Evolutionary conservation across 2,888 invertebrate species (phyloP).

Genomic region (Gonocerus acuteangulatus): DNA sequence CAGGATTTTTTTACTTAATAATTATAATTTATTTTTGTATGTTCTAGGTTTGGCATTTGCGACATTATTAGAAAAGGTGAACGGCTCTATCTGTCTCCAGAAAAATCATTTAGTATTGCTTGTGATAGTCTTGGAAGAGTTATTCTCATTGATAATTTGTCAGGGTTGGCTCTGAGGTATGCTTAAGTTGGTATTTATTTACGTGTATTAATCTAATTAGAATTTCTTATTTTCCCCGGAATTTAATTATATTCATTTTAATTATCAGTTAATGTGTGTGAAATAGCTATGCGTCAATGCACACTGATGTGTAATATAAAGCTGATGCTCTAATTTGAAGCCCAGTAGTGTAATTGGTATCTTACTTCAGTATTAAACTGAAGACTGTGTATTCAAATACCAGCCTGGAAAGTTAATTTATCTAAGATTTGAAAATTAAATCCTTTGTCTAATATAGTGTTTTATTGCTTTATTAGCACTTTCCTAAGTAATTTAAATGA

Average conservation of each 20-base stretch:
- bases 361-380: too few species aligned
- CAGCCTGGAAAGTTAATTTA: too few species aligned
- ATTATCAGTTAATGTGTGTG: too few species aligned
- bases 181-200: slow-evolving; percentile 20
- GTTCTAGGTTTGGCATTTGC: slow-evolving; percentile 61
- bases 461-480: too few species aligned
- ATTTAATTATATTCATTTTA: neutral
- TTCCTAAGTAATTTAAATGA: too few species aligned
- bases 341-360: too few species aligned
- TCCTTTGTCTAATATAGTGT: too few species aligned
- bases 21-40: slow-evolving; percentile 19
- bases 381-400: too few species aligned
- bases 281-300: too few species aligned
- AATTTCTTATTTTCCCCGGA: neutral
- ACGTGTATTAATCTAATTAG: neutral
- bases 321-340: too few species aligned
- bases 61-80: slow-evolving; percentile 71
- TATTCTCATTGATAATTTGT: slow-evolving; percentile 70
- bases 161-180: slow-evolving; percentile 69
- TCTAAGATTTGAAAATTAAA: too few species aligned
- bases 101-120: slow-evolving; percentile 68
- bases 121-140: slow-evolving; percentile 84
- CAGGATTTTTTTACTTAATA: neutral
- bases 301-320: too few species aligned
- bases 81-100: slow-evolving; percentile 69